Conservation (phyloP, 2,797 vertebrate species). For the Buceros bicornis region DNA sequence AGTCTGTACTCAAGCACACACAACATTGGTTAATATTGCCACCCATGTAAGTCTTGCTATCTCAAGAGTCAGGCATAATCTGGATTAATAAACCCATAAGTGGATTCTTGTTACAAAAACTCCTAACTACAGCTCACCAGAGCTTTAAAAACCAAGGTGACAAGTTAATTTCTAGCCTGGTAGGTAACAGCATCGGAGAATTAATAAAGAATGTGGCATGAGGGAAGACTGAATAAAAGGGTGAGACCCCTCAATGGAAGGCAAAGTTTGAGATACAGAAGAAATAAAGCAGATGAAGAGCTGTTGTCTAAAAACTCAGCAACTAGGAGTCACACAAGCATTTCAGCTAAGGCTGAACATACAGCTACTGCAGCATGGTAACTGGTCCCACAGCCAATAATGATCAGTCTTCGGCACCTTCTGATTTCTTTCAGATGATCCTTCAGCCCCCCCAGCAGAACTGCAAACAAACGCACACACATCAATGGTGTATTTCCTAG, state of each 20-base stretch:
- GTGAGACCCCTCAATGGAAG: background rate
- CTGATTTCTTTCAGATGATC: slow-evolving; percentile 95
- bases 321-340: background rate
- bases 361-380: slow-evolving; percentile 95
- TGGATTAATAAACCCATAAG: background rate
- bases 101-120: background rate
- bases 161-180: background rate
- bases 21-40: background rate
- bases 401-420: slow-evolving; percentile 90
- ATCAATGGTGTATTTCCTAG: background rate
- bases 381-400: slow-evolving; percentile 96
- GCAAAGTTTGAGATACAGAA: background rate
- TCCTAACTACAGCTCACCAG: background rate
- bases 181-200: background rate
- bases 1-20: slow-evolving; percentile 82
- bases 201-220: background rate
- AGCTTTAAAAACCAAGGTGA: background rate
- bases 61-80: background rate
- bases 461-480: slow-evolving; percentile 67
- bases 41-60: background rate
- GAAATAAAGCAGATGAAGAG: background rate
- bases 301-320: background rate
- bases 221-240: background rate
- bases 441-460: slow-evolving; percentile 92
- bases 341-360: slow-evolving; percentile 65